These are phyloP conservation scores for Watsonalla cultraria DNA, from an alignment of 2,888 invertebrate species.

Conservation along the genomic window DNA sequence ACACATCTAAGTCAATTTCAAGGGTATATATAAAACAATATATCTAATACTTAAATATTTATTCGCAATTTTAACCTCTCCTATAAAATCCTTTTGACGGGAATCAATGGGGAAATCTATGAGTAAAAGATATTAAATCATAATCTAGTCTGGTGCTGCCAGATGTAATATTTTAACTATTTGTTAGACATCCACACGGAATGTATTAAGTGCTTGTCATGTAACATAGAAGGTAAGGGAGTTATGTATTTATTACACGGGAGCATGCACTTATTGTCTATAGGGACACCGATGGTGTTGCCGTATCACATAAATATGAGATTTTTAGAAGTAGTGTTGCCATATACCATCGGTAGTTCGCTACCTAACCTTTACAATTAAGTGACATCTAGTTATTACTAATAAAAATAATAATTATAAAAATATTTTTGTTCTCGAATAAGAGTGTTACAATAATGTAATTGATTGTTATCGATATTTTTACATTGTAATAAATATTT, in stretches of 20 bases:
- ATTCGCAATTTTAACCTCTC: constrained; percentile 42
- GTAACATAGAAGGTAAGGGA: constrained; percentile 68
- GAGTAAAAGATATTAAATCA: constrained; percentile 14
- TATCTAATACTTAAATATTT: constrained; percentile 50
- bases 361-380: constrained; percentile 60
- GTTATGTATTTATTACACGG: constrained; percentile 73
- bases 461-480: constrained; percentile 72
- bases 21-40: constrained; percentile 53
- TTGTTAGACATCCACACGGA: constrained; percentile 35
- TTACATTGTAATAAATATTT: constrained; percentile 57
- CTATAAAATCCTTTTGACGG: constrained; percentile 6
- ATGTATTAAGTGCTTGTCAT: constrained; percentile 62
- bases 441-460: constrained; percentile 63
- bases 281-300: constrained; percentile 39
- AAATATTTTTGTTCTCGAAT: constrained; percentile 72
- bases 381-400: constrained; percentile 71
- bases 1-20: constrained; percentile 78
- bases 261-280: constrained; percentile 52
- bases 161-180: constrained; percentile 38
- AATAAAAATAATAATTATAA: constrained; percentile 60
- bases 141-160: constrained; percentile 39
- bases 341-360: constrained; percentile 49
- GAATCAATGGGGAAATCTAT: neutral
- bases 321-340: constrained; percentile 51
- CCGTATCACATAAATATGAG: constrained; percentile 41